Percentiles rank a stretch among this genome's conserved stretches.
Conservation (phyloP, 2,113 vertebrate genomes). For the Datnioides undecimradiatus region DNA sequence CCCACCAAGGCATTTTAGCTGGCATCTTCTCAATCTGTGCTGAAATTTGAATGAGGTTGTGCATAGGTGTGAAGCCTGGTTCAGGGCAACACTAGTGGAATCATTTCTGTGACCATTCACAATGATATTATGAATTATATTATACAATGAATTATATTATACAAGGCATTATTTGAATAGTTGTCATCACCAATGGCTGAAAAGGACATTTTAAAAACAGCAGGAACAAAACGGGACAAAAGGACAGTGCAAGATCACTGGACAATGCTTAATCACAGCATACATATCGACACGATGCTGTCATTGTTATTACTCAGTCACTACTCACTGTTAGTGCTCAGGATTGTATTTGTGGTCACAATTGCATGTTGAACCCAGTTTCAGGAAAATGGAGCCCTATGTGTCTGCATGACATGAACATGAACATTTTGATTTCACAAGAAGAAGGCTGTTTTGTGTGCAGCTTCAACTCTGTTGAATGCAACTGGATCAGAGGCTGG, state of each 20-base stretch:
- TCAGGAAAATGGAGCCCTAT: neutral
- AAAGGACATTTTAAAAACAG: neutral
- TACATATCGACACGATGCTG: neutral
- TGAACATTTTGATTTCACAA: neutral
- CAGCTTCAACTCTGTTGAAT: slow-evolving; percentile 1
- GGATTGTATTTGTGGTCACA: neutral
- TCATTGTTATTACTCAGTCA: neutral
- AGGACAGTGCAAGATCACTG: neutral
- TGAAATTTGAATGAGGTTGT: neutral
- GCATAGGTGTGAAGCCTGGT: neutral
- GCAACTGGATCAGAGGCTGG: slow-evolving; percentile 38
- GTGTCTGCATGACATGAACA: neutral
- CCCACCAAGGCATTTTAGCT: neutral
- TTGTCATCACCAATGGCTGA: neutral
- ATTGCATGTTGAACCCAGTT: neutral
- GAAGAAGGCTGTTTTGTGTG: slow-evolving; percentile 4
- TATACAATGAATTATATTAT: neutral
- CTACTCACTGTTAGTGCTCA: neutral
- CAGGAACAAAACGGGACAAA: neutral
- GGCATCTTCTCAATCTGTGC: neutral
- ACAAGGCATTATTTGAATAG: neutral
- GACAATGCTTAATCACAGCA: neutral
- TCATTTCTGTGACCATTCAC: slow-evolving; percentile 30
- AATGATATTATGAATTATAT: slow-evolving; percentile 7
- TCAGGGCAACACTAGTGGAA: neutral